Base-by-base conservation (phyloP, 2,888 invertebrate genomes). In the Odontocerum albicorne region DNA sequence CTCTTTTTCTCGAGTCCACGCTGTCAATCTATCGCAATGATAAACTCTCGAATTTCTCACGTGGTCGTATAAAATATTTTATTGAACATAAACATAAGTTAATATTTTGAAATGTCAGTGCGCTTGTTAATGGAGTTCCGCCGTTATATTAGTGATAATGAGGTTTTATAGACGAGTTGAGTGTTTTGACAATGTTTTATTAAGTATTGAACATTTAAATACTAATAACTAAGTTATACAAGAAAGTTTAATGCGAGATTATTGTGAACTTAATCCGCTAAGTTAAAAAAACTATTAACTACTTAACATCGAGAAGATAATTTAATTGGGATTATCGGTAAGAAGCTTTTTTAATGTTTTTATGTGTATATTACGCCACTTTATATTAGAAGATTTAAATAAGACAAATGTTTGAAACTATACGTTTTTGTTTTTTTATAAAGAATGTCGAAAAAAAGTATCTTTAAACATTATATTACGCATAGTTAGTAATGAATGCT, bases 21-120 rank as follows among this genome's bases (percentile, higher is more conserved):
- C 15, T 15, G 20, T 33, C 31, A 16, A 42, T 15, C 8, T 19
- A 36, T 54, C 54, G 54, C 43, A 49, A 54, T 35, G 36, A 12
- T 47, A 8, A 38, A 52, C 31, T 20, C 22, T 20, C 17, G 17
- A 36, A 20, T 22, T 46, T 38, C 45, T 47, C 53, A 47, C 53
- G 53, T 53, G 53, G 42, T 40, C 15, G 33, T 21, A 45, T 27
- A 45, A 31, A 35, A 4, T 16, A 6, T 17, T 36, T 21, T 16
- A 36, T 35, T 2, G 3, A 4, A 17, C 20, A n/a, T 36, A 36
- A 36, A 46, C 38, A 12, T 36, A n/a, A 19, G 15, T 20, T 36
- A 16, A 21, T 16, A 32, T 44, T 44, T 22, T 44, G 44, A 19
- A 44, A 44, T 44, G 16, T 13, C 32, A 31, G 44, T 44, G 44